Base-by-base conservation (phyloP, 2,113 vertebrate genomes). In the Cranoglanis bouderius region DNA sequence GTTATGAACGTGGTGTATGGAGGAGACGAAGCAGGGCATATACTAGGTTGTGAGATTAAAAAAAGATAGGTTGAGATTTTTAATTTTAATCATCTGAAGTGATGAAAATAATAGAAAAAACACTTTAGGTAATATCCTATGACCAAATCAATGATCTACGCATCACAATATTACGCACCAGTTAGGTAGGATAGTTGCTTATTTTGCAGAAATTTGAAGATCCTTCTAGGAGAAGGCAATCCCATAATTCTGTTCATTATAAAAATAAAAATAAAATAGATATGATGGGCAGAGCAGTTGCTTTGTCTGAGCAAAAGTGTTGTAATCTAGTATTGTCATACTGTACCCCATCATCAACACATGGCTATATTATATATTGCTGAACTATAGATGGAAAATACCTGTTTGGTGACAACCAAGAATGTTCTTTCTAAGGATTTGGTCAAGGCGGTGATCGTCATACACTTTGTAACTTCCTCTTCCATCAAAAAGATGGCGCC, bases 401-500 rank as follows among this genome's bases (percentile, higher is more conserved):
- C 63, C 12, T 67, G 61, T 21, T 80, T 85, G 38, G 43, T 85
- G n/a, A 83, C 49, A 26, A 67, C 10, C 43, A 26, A 49, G 4
- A 82, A 74, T 40, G 29, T 77, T 26, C 14, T 84, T 49, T 74
- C 24, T 46, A 61, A 77, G 5, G 16, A 55, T 38, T 43, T 43
- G 53, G 18, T 57, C 70, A 43, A 12, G 3, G 21, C 82, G 53
- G 2, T 63, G 29, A 18, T 46, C 14, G 21, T 49, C 10, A 57
- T 46, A 21, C 26, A 75, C 59, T 70, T 43, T 5, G 13, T 21
- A 74, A 82, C 80, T 90, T 87, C 61, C 59, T 18, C 67, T n/a
- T 67, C 46, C 35, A 43, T 32, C 77, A 59, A 89, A 85, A 78
- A 84, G 90, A 81, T 87, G 87, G 86, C 72, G 57, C 51, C 13